Percentiles rank a stretch among this genome's conserved stretches.
phyloP scores from a whole-genome alignment of 1,140 invertebrate species.

The Pachypsylla venusta region DNA sequence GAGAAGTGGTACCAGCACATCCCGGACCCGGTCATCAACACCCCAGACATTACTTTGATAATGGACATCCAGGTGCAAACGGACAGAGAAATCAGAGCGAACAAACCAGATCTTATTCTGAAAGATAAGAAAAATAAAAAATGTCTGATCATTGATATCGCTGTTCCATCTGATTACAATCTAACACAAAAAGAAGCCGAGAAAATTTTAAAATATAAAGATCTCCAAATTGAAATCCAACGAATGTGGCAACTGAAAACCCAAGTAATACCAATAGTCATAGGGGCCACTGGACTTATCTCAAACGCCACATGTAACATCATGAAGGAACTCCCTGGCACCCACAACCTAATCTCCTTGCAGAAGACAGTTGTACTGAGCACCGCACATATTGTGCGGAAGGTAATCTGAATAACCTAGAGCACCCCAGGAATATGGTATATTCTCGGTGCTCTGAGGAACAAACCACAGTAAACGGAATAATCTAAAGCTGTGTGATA shows the following conservation, averaged over 20 bases:
- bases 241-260: neutral
- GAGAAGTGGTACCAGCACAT: neutral
- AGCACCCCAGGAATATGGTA: too few species aligned
- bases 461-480: too few species aligned
- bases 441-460: too few species aligned
- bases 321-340: neutral
- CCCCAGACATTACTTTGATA: neutral
- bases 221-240: neutral
- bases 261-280: neutral
- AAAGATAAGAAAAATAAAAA: neutral
- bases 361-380: neutral
- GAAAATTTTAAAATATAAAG: constrained; percentile 1
- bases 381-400: neutral
- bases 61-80: neutral
- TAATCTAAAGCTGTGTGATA: too few species aligned
- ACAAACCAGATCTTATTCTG: neutral
- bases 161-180: neutral
- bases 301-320: neutral
- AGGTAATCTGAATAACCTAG: too few species aligned
- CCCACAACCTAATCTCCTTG: neutral
- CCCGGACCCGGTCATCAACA: neutral
- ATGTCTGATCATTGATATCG: neutral
- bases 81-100: neutral
- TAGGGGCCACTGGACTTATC: neutral
- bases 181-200: neutral